These are phyloP conservation scores for Athrips mouffetella DNA, from an alignment of 2,888 invertebrate genomes.

Conservation along the genomic window DNA sequence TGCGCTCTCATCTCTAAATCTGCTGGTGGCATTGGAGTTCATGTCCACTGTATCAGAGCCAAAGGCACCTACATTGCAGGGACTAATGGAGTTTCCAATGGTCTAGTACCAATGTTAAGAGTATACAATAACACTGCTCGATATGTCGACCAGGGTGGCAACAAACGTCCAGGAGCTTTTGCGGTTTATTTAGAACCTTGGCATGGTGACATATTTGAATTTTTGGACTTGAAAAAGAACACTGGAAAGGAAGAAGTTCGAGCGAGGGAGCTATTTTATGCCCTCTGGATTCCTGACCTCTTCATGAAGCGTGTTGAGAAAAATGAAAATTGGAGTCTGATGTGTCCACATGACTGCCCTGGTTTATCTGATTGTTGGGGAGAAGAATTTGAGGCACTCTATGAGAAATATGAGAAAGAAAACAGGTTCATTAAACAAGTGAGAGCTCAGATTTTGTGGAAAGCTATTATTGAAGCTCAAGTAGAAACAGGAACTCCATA, in stretches of 20 bases:
- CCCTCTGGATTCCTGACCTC: constrained; percentile 98
- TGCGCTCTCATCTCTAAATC: constrained; percentile 98
- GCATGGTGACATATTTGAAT: constrained; percentile 98
- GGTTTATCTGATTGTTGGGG: constrained; percentile 96
- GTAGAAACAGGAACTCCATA: constrained; percentile 99
- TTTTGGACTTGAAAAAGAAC: constrained; percentile 96
- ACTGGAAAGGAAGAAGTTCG: constrained; percentile 96
- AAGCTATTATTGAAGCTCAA: constrained; percentile 95
- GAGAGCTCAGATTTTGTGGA: constrained; percentile 94
- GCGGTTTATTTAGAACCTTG: constrained; percentile 99
- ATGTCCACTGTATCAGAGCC: constrained; percentile 96
- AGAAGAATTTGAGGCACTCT: constrained; percentile 93
- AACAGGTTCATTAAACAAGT: constrained; percentile 83
- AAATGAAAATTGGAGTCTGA: constrained; percentile 93
- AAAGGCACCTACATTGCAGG: constrained; percentile 95
- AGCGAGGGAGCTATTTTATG: constrained; percentile 97
- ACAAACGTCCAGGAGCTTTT: constrained; percentile 98
- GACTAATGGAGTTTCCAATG: constrained; percentile 96
- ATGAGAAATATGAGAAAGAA: constrained; percentile 90
- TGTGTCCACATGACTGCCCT: constrained; percentile 97
- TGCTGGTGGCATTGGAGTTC: constrained; percentile 98
- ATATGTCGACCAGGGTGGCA: constrained; percentile 98
- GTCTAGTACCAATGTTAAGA: constrained; percentile 95
- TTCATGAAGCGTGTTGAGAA: constrained; percentile 97
- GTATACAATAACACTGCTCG: constrained; percentile 97